A percentile compares a stretch with the other conserved stretches of the same genome.
Evolutionary conservation across 1,140 invertebrate genomes (phyloP).

Genomic region (Odontomachus brunneus): DNA sequence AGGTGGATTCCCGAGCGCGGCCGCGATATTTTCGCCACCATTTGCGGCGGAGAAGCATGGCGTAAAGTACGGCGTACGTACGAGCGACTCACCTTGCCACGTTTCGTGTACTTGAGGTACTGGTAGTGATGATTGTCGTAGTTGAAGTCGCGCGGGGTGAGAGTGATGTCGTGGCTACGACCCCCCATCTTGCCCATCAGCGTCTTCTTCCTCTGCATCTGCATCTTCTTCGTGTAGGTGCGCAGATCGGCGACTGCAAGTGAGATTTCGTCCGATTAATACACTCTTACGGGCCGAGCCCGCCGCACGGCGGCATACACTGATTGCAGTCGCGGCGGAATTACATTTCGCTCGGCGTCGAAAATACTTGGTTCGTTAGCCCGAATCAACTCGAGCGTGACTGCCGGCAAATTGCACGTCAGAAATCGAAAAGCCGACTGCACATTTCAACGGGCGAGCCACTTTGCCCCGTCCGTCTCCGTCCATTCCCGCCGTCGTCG

Average conservation of each 20-base stretch:
- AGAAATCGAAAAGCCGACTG: slow-evolving; percentile 50
- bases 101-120: slow-evolving; percentile 92
- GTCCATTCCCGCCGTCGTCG: too few species aligned
- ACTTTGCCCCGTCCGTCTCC: not conserved
- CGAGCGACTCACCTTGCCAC: slow-evolving; percentile 87
- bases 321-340: slow-evolving; percentile 53
- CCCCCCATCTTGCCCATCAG: slow-evolving; percentile 89
- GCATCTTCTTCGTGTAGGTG: slow-evolving; percentile 86
- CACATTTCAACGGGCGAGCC: not conserved
- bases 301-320: not conserved
- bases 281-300: slow-evolving; percentile 26
- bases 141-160: slow-evolving; percentile 91
- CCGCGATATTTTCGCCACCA: not conserved
- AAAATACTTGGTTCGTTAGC: slow-evolving; percentile 56
- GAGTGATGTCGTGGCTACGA: slow-evolving; percentile 86
- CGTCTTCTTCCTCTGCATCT: slow-evolving; percentile 86
- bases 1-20: slow-evolving; percentile 4
- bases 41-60: not conserved
- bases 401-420: slow-evolving; percentile 36
- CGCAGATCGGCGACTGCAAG: slow-evolving; percentile 73
- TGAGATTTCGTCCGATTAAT: slow-evolving; percentile 48
- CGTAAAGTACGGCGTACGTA: not conserved
- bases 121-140: slow-evolving; percentile 93
- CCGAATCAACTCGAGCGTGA: slow-evolving; percentile 7
- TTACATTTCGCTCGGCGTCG: slow-evolving; percentile 49